These are phyloP conservation scores for Perizoma flavofasciatum DNA, from an alignment of 2,888 invertebrate genomes.

Conservation along the genomic window DNA sequence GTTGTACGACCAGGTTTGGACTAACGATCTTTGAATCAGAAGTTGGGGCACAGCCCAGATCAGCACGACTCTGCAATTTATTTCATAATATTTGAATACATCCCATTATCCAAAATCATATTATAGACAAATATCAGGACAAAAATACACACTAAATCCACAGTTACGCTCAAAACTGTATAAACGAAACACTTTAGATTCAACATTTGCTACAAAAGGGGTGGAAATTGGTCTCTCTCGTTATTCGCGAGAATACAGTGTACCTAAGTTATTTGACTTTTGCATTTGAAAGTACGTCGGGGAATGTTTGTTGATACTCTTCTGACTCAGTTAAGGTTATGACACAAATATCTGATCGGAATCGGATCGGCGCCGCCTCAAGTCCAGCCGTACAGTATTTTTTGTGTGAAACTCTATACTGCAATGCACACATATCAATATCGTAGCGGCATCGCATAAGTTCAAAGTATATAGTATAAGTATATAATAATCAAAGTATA, in stretches of 20 bases:
- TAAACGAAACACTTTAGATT: slow-evolving; percentile 45
- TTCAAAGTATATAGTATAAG: too few relatives aligned
- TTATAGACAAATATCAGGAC: slow-evolving; percentile 13
- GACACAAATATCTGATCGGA: too few relatives aligned
- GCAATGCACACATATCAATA: too few relatives aligned
- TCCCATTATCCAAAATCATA: slow-evolving; percentile 15
- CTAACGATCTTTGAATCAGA: too few relatives aligned
- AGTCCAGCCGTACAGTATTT: too few relatives aligned
- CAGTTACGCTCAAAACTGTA: slow-evolving; percentile 33
- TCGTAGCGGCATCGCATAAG: too few relatives aligned
- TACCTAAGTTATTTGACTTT: slow-evolving; percentile 50
- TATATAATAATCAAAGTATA: too few relatives aligned
- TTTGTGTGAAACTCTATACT: too few relatives aligned
- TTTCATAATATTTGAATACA: slow-evolving; percentile 15
- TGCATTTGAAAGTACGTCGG: slow-evolving; percentile 42
- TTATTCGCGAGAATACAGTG: slow-evolving; percentile 43
- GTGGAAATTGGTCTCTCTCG: slow-evolving; percentile 51
- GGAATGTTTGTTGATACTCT: slow-evolving; percentile 29
- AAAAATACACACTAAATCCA: slow-evolving; percentile 7
- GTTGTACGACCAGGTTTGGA: too few relatives aligned
- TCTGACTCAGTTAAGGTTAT: slow-evolving; percentile 22
- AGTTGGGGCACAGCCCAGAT: too few relatives aligned
- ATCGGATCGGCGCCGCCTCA: too few relatives aligned
- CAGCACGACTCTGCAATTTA: background rate
- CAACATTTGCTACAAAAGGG: slow-evolving; percentile 46